Evolutionary conservation across 2,888 invertebrate species (phyloP), one percentile per base, ranked within the genome.

Genomic region (Drosophila ustulata): DNA sequence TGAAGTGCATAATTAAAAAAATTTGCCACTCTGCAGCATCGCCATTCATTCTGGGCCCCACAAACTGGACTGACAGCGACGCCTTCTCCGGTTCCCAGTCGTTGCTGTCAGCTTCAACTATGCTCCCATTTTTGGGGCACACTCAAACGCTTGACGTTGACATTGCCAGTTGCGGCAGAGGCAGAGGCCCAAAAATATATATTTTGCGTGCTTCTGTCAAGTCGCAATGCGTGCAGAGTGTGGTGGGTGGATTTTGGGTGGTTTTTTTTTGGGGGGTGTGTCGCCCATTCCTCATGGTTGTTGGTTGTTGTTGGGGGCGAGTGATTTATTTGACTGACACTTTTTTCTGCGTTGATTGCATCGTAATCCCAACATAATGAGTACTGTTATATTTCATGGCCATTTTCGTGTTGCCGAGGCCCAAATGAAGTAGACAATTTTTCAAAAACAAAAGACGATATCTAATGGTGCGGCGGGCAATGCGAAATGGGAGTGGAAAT

Each of bases 311-410:
- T 56, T 13, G 30, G 55, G 55, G 88, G 73, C 83, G 81, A 86
- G 86, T 89, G 86, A 90, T 89, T 89, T 90, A 89, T 90, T 90
- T 90, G 87, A 82, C 90, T 86, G 88, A 88, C 90, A 90, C 89
- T 88, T 82, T 90, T 89, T 82, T 85, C 77, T 82, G 86, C 89
- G 89, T 90, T 90, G 90, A 89, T 89, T 90, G 89, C 90, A 90
- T 89, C 90, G 89, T 90, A 89, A 89, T 89, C 88, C 90, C 79
- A 78, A 88, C 89, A 86, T 89, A 89, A 90, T 90, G 90, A 90
- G 89, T 79, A 82, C 87, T 88, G 88, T 86, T 90, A 88, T 90
- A 88, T 89, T 90, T 90, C 79, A 83, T 88, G 80, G 75, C 84
- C 77, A 65, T 76, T 75, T 76, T 80, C 85, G 75, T 66, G 77